These are phyloP conservation scores for Seriola aureovittata DNA, from an alignment of 2,113 vertebrate genomes.

Conservation along the genomic window DNA sequence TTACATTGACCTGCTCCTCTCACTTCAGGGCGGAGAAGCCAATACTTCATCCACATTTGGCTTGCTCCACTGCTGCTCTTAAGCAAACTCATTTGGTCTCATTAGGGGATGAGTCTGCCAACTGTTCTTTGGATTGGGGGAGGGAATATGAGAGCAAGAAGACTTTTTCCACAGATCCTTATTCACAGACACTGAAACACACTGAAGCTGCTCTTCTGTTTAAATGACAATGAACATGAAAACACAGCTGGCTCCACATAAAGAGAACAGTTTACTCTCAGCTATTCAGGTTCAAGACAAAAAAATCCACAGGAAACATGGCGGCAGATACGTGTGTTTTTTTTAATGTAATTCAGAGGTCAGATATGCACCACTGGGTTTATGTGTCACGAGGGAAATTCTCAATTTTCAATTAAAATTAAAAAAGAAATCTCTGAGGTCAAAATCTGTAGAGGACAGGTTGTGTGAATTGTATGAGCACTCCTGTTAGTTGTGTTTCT, in stretches of 20 bases:
- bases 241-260: not conserved
- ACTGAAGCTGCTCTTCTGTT: not conserved
- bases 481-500: not conserved
- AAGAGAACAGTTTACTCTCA: no score
- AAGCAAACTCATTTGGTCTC: constrained; percentile 68
- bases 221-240: not conserved
- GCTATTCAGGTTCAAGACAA: no score
- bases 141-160: not conserved
- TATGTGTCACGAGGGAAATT: no score
- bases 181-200: not conserved
- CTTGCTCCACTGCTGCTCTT: constrained; percentile 47
- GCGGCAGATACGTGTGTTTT: no score
- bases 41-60: constrained; percentile 49
- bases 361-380: no score
- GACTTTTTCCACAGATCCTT: not conserved
- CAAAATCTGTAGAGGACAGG: no score
- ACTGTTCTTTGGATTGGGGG: constrained; percentile 7
- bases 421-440: no score
- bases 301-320: no score
- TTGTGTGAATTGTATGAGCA: not conserved
- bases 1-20: constrained; percentile 1
- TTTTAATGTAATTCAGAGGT: no score
- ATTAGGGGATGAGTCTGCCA: constrained; percentile 55
- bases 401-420: no score
- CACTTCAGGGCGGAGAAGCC: constrained; percentile 8